phyloP scores from a whole-genome alignment of 1,140 invertebrate species.

The Ceratitis capitata region DNA sequence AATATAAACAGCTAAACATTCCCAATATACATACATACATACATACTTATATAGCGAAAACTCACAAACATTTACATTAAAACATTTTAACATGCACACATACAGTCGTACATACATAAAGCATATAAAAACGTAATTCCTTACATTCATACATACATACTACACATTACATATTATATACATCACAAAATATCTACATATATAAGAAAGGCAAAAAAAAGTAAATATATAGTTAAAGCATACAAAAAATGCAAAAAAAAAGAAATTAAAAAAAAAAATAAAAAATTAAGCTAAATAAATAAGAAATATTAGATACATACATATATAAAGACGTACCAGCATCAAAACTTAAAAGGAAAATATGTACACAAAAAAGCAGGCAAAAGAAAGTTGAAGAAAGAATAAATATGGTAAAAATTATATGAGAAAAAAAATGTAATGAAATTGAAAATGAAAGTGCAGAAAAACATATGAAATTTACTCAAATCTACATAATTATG shows the following conservation, averaged over 20 bases:
- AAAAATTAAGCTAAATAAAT: not conserved
- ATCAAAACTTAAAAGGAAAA: not conserved
- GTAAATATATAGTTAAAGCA: not conserved
- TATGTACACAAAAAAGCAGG: not conserved
- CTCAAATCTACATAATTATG: conserved; percentile 41
- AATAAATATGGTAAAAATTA: not conserved
- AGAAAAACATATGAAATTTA: conserved; percentile 29
- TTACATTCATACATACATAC: not conserved
- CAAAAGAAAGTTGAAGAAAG: not conserved
- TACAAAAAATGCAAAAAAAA: not conserved
- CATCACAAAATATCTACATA: not conserved
- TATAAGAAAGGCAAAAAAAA: conserved; percentile 8
- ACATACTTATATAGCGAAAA: not conserved
- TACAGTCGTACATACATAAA: not conserved
- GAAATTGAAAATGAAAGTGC: not conserved
- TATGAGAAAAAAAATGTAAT: no score
- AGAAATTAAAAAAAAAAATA: not conserved
- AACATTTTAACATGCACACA: not conserved
- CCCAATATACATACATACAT: not conserved
- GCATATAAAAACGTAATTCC: no score
- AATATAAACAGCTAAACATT: not conserved
- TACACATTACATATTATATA: not conserved
- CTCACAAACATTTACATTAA: not conserved
- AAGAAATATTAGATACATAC: no score
- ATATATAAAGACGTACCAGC: not conserved